Percentiles rank a stretch among this genome's conserved stretches.
Evolutionary conservation across 2,888 invertebrate species (phyloP).

Genomic region (Epinotia brunnichana): DNA sequence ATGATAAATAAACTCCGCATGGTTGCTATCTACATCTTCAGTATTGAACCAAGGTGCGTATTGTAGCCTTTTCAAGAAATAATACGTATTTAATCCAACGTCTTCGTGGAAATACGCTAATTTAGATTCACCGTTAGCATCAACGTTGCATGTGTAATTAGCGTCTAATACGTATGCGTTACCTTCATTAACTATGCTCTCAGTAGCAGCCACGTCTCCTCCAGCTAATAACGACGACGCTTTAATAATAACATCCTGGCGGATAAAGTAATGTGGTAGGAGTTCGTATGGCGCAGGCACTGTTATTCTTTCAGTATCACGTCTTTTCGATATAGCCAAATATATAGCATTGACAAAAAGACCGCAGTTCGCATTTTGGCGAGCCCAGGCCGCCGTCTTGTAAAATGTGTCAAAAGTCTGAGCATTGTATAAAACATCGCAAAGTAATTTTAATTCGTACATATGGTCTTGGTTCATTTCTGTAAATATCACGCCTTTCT

Average conservation of each 20-base stretch:
- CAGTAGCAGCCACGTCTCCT: constrained; percentile 57
- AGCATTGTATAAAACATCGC: constrained; percentile 82
- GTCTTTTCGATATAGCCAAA: constrained; percentile 82
- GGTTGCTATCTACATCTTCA: constrained; percentile 71
- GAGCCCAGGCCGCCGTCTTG: constrained; percentile 83
- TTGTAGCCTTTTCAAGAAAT: constrained; percentile 83
- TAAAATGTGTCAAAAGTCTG: constrained; percentile 84
- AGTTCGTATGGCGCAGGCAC: constrained; percentile 87
- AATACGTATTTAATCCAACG: constrained; percentile 86
- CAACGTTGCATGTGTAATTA: constrained; percentile 72
- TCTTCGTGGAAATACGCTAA: constrained; percentile 89
- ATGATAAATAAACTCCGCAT: constrained; percentile 86
- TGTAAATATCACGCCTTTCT: constrained; percentile 72
- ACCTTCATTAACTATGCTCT: constrained; percentile 66
- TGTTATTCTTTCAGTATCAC: constrained; percentile 82
- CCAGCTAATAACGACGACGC: constrained; percentile 65
- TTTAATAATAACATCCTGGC: constrained; percentile 83
- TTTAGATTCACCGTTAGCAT: constrained; percentile 81
- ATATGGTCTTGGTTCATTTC: constrained; percentile 68
- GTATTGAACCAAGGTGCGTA: constrained; percentile 82
- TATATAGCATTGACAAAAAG: constrained; percentile 85
- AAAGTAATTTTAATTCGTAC: constrained; percentile 65
- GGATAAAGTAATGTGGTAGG: constrained; percentile 86
- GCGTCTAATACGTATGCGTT: constrained; percentile 69
- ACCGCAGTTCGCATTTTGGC: constrained; percentile 85